phyloP scores from a whole-genome alignment of 2,113 vertebrate genomes.

The Sphyrna mokarran region DNA sequence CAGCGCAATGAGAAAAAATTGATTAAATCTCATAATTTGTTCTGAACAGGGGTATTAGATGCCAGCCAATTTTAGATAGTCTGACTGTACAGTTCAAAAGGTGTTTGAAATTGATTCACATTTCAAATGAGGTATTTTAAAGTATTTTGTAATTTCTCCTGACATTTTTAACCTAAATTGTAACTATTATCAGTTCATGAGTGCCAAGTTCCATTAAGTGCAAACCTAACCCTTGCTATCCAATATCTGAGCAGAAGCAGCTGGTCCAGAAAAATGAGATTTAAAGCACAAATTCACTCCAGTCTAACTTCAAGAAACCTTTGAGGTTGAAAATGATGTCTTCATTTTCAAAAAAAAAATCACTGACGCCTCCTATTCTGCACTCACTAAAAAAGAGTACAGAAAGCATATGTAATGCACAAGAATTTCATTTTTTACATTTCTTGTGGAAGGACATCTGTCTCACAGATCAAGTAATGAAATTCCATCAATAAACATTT shows the following conservation, averaged over 20 bases:
- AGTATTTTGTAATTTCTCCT: not conserved
- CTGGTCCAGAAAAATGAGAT: constrained; percentile 57
- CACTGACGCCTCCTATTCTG: not conserved
- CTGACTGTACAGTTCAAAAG: not conserved
- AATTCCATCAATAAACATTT: not conserved
- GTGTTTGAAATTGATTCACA: not conserved
- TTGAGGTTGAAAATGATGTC: constrained; percentile 44
- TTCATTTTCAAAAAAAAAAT: constrained; percentile 46
- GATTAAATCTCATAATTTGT: not conserved
- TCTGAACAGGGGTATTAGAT: not conserved
- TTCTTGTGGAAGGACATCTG: not conserved
- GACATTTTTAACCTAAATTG: constrained; percentile 45
- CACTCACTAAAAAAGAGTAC: not conserved
- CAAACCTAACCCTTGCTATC: constrained; percentile 50
- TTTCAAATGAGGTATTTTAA: constrained; percentile 16
- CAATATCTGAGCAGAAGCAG: constrained; percentile 54
- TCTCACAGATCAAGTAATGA: not conserved
- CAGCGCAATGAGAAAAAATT: not conserved
- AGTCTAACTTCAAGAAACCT: constrained; percentile 41
- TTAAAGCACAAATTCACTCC: constrained; percentile 53
- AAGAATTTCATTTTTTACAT: not conserved
- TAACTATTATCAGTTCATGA: constrained; percentile 49
- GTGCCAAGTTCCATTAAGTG: constrained; percentile 49
- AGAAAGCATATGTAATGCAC: not conserved
- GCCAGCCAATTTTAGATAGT: not conserved